These are phyloP conservation scores for Schizothorax lantsangensis DNA, from an alignment of 2,797 vertebrate genomes.

Conservation along the genomic window DNA sequence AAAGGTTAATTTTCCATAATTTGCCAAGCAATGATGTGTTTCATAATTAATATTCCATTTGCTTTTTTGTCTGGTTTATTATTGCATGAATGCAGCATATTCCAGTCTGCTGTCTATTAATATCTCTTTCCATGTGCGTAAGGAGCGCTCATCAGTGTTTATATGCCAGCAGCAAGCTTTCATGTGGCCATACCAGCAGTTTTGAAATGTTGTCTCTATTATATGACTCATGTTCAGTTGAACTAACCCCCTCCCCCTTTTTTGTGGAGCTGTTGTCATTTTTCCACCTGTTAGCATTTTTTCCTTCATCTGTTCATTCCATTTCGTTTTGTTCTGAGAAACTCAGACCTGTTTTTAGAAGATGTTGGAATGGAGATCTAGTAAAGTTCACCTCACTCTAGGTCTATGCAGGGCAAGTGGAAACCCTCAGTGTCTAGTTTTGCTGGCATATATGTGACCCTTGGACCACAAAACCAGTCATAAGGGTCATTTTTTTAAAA, in stretches of 20 bases:
- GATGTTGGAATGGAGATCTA: constrained; percentile 18
- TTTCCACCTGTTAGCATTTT: constrained; percentile 61
- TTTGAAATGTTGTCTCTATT: constrained; percentile 52
- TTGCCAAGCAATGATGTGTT: constrained; percentile 55
- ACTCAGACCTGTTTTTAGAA: constrained; percentile 44
- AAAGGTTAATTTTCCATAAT: constrained; percentile 53
- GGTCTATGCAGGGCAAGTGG: neutral
- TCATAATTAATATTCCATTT: constrained; percentile 54
- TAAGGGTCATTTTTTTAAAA: no score
- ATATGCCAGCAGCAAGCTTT: constrained; percentile 56
- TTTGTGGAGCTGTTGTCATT: constrained; percentile 46
- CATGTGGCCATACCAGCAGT: constrained; percentile 53
- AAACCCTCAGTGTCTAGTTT: neutral
- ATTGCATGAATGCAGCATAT: constrained; percentile 58
- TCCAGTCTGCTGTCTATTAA: constrained; percentile 57
- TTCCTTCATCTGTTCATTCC: constrained; percentile 44
- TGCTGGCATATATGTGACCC: neutral
- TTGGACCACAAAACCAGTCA: no score
- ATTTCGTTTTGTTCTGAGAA: constrained; percentile 42
- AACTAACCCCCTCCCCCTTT: constrained; percentile 31
- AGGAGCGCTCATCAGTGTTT: constrained; percentile 55
- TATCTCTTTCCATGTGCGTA: constrained; percentile 59
- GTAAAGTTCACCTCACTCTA: constrained; percentile 28
- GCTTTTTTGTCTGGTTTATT: constrained; percentile 43
- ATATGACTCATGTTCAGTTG: constrained; percentile 55